Evolutionary conservation across 64 coral and sea anemone species (phyloP).

Genomic region (Montipora cactus): DNA sequence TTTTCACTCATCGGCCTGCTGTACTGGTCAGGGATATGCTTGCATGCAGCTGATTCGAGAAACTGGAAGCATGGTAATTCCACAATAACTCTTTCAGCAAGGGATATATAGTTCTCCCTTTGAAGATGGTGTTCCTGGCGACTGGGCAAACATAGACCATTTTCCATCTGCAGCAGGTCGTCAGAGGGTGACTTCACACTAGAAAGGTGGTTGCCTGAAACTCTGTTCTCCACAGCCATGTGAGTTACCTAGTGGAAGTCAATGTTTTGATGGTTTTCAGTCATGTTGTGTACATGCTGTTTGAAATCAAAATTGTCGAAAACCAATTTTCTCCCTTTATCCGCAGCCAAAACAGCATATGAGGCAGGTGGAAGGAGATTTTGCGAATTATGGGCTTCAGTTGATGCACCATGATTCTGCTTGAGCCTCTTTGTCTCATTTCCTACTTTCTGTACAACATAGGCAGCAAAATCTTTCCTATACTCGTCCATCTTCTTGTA

Average conservation of each 20-base stretch:
- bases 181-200: not conserved
- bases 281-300: constrained; percentile 55
- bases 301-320: not conserved
- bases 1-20: constrained; percentile 5
- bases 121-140: too few species aligned
- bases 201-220: not conserved
- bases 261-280: constrained; percentile 59
- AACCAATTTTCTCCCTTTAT: constrained; percentile 43
- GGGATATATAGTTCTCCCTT: too few species aligned
- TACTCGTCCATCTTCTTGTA: too few species aligned
- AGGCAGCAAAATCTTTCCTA: too few species aligned
- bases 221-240: constrained; percentile 40
- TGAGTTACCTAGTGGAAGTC: constrained; percentile 35
- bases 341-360: not conserved
- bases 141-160: too few species aligned
- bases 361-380: not conserved
- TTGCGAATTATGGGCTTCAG: not conserved
- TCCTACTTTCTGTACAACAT: too few species aligned
- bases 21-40: constrained; percentile 10
- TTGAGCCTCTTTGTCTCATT: too few species aligned
- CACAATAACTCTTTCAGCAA: too few species aligned
- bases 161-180: too few species aligned
- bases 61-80: too few species aligned
- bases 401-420: too few species aligned
- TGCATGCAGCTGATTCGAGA: too few species aligned